Base-by-base conservation (phyloP, 2,888 invertebrate species). In the Stegophylla sp. region DNA sequence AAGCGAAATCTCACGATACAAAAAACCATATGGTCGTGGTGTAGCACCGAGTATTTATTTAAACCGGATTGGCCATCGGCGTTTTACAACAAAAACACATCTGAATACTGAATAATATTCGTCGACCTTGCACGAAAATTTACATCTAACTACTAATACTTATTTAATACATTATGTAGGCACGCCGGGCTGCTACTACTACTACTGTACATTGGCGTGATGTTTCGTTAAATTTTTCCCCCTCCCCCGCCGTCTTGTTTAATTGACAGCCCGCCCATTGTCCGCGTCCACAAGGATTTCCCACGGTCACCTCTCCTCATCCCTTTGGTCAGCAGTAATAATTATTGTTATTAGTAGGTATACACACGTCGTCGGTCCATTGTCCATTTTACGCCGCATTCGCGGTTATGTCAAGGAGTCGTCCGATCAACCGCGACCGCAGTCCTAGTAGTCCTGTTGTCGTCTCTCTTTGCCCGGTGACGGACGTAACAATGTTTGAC, bases 401-500 rank as follows among this genome's bases (percentile, higher is more conserved):
- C 66, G 66, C 26, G 64, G 23, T 45, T 69, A 63, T 53, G 67
- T n/a, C 17, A 34, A 20, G 10, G 51, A 64, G 48, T 75, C 48
- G 43, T 28, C 26, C 64, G 66, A n/a, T n/a, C 67, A 5, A 45
- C 67, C n/a, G 69, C 45, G 63, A 28, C 23, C 66, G 20, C 51
- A 48, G 67, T 17, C 45, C 23, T 66, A 2, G n/a, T n/a, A 53
- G n/a, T 1, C 28, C 17, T 9, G 7, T 28, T 7, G 1, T 13
- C 43, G 43, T 17, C 20, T 41, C 28, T 20, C 53, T 10, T 23
- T 20, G 20, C n/a, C 53, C 61, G 51, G 41, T 76, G 75, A 76
- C 75, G 75, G 75, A 76, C 75, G 75, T 66, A 76, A 76, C 75
- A 66, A 76, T 66, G 75, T 76, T 76, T 76, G 75, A 76, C 75